Evolutionary conservation across 2,797 vertebrate genomes (phyloP).

Genomic region (Peromyscus melanophrys): DNA sequence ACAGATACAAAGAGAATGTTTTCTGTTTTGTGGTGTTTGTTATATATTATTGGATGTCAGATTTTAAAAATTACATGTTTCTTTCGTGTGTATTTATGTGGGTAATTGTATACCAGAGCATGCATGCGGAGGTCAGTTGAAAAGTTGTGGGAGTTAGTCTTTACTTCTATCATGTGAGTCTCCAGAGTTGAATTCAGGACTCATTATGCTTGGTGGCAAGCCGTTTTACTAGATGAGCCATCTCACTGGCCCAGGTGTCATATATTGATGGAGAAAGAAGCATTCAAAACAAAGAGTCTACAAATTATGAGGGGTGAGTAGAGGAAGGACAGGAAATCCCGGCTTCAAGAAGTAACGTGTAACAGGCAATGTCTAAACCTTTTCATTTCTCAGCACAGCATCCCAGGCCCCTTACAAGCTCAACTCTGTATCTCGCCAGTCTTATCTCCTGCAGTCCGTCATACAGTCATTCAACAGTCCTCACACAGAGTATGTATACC

Average conservation of each 20-base stretch:
- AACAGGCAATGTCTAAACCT: not conserved
- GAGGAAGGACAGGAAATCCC: not conserved
- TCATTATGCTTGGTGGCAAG: no score
- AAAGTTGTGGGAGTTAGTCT: not conserved
- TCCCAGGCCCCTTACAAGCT: not conserved
- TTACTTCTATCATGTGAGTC: not conserved
- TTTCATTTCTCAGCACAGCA: not conserved
- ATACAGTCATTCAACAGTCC: not conserved
- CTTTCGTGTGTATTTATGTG: not conserved
- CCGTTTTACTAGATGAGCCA: not conserved
- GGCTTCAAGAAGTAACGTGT: not conserved
- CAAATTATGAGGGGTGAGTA: not conserved
- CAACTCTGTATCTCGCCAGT: not conserved
- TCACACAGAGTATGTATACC: not conserved
- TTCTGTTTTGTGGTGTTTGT: constrained; percentile 21
- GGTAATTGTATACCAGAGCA: not conserved
- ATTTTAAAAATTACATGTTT: not conserved
- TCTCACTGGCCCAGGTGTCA: not conserved
- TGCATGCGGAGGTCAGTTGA: not conserved
- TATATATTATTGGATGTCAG: not conserved
- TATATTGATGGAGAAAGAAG: not conserved
- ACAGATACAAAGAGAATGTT: constrained; percentile 38
- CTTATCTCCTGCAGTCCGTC: not conserved
- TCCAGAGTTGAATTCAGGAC: not conserved
- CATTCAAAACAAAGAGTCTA: constrained; percentile 25